phyloP scores from a whole-genome alignment of 1,140 invertebrate genomes.

The Tribolium madens region DNA sequence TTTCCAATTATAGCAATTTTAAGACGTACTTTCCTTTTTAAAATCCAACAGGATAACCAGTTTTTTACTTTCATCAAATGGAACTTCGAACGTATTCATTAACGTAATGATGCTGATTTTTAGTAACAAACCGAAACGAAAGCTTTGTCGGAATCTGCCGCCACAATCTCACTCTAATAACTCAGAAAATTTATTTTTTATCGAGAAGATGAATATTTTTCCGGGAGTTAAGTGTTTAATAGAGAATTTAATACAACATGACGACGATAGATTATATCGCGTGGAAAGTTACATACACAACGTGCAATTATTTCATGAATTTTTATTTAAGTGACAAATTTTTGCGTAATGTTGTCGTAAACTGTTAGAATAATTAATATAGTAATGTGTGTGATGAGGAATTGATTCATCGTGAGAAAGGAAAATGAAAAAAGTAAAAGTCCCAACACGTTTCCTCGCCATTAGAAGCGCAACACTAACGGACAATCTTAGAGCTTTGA shows the following conservation, averaged over 20 bases:
- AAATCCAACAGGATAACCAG: constrained; percentile 15
- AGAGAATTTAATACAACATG: constrained; percentile 16
- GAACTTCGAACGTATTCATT: constrained; percentile 14
- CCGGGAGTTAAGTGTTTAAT: neutral
- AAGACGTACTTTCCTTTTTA: constrained; percentile 1
- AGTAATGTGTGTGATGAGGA: neutral
- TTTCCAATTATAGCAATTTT: constrained; percentile 17
- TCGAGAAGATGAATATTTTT: neutral
- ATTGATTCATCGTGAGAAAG: constrained; percentile 35
- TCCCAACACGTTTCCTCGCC: constrained; percentile 24
- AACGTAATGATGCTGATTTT: constrained; percentile 25
- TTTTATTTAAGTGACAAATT: neutral
- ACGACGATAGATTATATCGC: constrained; percentile 14
- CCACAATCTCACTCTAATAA: neutral
- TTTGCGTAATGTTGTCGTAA: neutral
- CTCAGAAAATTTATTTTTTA: neutral
- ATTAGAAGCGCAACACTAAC: constrained; percentile 32
- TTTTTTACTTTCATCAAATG: constrained; percentile 2
- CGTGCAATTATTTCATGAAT: neutral
- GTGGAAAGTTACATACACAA: neutral
- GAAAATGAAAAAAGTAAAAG: constrained; percentile 38
- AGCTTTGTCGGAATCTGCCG: neutral
- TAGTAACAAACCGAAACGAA: constrained; percentile 13
- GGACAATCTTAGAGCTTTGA: neutral
- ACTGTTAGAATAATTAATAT: neutral